These are phyloP conservation scores for Drosophila neoperkinsi DNA, from an alignment of 2,888 invertebrate genomes.

Conservation along the genomic window DNA sequence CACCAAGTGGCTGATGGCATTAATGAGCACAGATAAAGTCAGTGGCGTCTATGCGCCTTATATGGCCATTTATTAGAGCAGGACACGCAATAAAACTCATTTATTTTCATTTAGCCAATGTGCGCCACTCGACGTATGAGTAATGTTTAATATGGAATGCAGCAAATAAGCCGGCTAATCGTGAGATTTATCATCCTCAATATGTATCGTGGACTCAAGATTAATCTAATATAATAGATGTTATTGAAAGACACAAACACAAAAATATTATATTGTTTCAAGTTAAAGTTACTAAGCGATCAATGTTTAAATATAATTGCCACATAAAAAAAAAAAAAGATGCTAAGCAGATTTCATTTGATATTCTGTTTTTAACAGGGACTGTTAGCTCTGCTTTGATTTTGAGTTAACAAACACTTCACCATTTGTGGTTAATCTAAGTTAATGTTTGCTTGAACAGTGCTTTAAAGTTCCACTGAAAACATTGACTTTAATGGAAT, in stretches of 20 bases:
- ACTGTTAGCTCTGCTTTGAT: neutral
- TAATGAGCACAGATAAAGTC: conserved; percentile 6
- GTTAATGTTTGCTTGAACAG: neutral
- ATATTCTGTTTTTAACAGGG: neutral
- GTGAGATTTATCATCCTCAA: conserved; percentile 64
- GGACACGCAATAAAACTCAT: conserved; percentile 49
- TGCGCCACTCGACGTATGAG: conserved; percentile 44
- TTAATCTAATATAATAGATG: conserved; percentile 25
- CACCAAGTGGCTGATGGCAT: conserved; percentile 27
- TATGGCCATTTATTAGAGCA: conserved; percentile 53
- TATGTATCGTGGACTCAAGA: conserved; percentile 7
- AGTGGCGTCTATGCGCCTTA: conserved; percentile 39
- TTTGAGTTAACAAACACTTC: neutral
- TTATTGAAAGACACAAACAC: neutral
- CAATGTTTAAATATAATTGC: too few relatives aligned
- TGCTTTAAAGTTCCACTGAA: neutral
- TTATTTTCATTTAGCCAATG: conserved; percentile 68
- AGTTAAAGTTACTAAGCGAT: neutral
- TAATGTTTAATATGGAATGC: conserved; percentile 42
- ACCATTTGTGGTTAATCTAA: neutral
- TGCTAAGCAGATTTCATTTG: neutral
- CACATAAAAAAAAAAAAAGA: too few relatives aligned
- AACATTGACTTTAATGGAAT: neutral
- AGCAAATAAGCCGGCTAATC: conserved; percentile 68
- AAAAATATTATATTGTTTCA: neutral